Percentiles rank a stretch among this genome's conserved stretches.
phyloP scores from a whole-genome alignment of 1,140 invertebrate species.

The Bombus consobrinus region DNA sequence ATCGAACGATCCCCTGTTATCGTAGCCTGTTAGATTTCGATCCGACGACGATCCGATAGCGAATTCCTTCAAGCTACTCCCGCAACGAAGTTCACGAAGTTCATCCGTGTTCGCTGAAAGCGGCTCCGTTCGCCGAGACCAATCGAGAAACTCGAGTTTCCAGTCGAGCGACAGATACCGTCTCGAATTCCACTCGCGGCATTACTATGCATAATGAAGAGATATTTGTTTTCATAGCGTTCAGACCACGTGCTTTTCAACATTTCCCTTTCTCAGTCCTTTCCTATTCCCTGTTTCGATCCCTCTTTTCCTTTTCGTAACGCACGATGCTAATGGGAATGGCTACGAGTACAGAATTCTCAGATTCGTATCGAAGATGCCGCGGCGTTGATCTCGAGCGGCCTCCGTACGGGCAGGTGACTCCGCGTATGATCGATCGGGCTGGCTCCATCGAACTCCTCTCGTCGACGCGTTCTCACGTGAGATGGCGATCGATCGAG shows the following conservation, averaged over 20 bases:
- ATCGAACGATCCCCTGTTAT: background rate
- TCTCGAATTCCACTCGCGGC: background rate
- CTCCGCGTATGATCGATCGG: slow-evolving; percentile 13
- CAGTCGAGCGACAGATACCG: background rate
- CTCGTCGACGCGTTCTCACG: background rate
- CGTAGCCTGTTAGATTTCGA: background rate
- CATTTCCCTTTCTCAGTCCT: background rate
- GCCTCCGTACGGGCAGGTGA: background rate
- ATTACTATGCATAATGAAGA: slow-evolving; percentile 14
- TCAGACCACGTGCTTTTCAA: background rate
- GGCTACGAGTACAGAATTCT: background rate
- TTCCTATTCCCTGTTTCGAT: background rate
- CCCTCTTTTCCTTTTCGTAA: fast-evolving
- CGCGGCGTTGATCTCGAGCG: background rate
- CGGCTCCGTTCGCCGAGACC: background rate
- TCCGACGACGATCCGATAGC: background rate
- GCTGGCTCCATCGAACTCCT: background rate
- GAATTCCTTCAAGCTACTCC: background rate
- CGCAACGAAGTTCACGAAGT: background rate
- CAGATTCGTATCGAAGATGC: background rate
- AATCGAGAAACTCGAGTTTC: slow-evolving; percentile 32
- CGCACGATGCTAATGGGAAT: background rate
- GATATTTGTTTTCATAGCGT: slow-evolving; percentile 13
- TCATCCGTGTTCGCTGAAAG: background rate
- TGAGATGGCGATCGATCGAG: background rate